Base-by-base conservation (phyloP, 2,888 invertebrate genomes). In the Frankliniella fusca region DNA sequence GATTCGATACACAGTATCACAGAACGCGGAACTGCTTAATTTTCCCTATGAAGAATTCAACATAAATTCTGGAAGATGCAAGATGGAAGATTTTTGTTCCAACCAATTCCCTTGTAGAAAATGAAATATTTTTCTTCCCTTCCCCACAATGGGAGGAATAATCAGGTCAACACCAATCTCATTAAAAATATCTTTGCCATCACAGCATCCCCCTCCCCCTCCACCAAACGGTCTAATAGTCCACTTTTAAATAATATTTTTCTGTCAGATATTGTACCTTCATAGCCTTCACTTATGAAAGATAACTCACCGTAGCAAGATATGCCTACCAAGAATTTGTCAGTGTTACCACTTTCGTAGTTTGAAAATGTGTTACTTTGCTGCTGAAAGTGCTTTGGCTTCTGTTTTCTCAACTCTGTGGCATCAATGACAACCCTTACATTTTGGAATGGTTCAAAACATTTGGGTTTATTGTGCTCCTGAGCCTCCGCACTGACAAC, bases 371-470 rank as follows among this genome's bases (percentile, higher is more conserved):
- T 79, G 23, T 50, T 48, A 12, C 61, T 50, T 20, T 28, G 27
- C 9, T 50, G 54, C 27, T 48, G 10, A 11, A 61, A 70, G n/a
- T 81, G 11, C 7, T 54, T 28, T 7, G 81, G 81, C 65, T 76
- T 81, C 28, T 81, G 54, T 11, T 79, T 81, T 18, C 54, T 70
- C 5, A 54, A 81, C 28, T 81, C 81, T n/a, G 81, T 79, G 54
- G 27, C 18, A 76, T 81, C 81, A 20, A 48, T 61, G 18, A 81
- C 76, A 11, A 81, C 81, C 27, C 80, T 80, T 7, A 65, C 15
- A 20, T 65, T 65, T 65, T 10, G 15, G 20, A 65, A 65, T 20
- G 20, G 11, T 20, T 65, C 15, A 65, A 65, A 65, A 65, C 65
- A 65, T 15, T 7, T 20, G 11, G 65, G 65, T 15, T 20, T 10